These are phyloP conservation scores for Blennius ocellaris DNA, from an alignment of 2,113 vertebrate species.

Conservation along the genomic window DNA sequence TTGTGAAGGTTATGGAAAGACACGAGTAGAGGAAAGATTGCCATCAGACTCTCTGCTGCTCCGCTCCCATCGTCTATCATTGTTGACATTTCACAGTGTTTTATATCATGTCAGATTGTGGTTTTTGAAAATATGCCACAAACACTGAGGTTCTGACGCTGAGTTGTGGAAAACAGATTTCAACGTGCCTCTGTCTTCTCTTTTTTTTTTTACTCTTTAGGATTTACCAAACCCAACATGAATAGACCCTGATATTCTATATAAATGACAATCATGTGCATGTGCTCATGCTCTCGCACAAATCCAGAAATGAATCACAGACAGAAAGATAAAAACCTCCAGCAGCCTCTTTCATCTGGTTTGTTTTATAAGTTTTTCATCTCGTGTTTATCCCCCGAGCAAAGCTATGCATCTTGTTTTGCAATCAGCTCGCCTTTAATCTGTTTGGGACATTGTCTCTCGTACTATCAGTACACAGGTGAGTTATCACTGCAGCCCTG, in stretches of 20 bases:
- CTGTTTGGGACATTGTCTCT: conserved; percentile 76
- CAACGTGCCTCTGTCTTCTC: conserved; percentile 9
- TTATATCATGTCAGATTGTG: conserved; percentile 63
- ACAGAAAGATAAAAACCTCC: conserved; percentile 63
- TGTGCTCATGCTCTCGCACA: conserved; percentile 34
- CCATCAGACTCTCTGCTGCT: conserved; percentile 60
- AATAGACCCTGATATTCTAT: conserved; percentile 59
- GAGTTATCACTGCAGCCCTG: conserved; percentile 75
- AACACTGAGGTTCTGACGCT: conserved; percentile 41
- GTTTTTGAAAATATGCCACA: conserved; percentile 58
- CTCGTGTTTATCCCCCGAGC: conserved; percentile 66
- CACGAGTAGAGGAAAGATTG: conserved; percentile 58
- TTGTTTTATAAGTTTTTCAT: conserved; percentile 70
- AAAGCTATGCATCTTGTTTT: conserved; percentile 74
- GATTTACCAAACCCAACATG: conserved; percentile 54
- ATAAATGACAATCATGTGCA: conserved; percentile 58
- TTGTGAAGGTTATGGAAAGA: conserved; percentile 25
- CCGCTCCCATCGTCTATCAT: conserved; percentile 62
- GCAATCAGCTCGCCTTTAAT: conserved; percentile 71
- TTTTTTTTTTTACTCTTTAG: conserved; percentile 36
- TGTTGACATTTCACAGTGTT: conserved; percentile 68
- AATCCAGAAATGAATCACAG: conserved; percentile 62
- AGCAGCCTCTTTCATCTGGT: conserved; percentile 68
- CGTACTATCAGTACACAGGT: conserved; percentile 74
- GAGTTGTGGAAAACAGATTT: conserved; percentile 53